phyloP scores from a whole-genome alignment of 2,888 invertebrate genomes.

The Eupithecia inturbata region DNA sequence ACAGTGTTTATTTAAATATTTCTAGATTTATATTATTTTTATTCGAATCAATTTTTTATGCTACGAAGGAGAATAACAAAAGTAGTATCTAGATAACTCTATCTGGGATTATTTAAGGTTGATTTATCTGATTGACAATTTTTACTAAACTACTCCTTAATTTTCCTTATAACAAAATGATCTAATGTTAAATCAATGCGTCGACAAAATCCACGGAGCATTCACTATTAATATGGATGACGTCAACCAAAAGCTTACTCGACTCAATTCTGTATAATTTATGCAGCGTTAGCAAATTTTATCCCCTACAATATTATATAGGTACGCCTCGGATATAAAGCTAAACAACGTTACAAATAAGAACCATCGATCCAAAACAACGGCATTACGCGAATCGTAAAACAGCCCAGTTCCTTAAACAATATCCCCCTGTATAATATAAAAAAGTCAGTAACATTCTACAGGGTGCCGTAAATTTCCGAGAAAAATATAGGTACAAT shows the following conservation, averaged over 20 bases:
- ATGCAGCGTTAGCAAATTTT: slow-evolving; percentile 1
- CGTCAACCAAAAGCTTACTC: neutral
- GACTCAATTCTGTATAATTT: neutral
- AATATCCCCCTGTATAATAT: slow-evolving; percentile 28
- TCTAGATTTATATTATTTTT: no score
- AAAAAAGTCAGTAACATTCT: slow-evolving; percentile 21
- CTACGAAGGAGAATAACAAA: neutral
- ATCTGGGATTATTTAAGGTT: neutral
- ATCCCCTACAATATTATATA: neutral
- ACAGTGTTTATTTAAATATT: neutral
- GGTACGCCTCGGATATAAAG: slow-evolving; percentile 6
- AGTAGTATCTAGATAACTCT: neutral
- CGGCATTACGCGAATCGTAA: slow-evolving; percentile 7
- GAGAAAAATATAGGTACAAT: slow-evolving; percentile 24
- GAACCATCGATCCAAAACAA: slow-evolving; percentile 9
- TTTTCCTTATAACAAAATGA: neutral
- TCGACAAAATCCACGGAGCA: neutral
- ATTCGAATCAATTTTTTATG: neutral
- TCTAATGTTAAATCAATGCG: neutral
- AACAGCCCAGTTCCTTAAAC: slow-evolving; percentile 26
- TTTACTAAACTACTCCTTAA: neutral
- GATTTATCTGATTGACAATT: neutral
- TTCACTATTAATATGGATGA: neutral
- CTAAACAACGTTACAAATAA: slow-evolving; percentile 1
- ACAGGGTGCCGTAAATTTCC: slow-evolving; percentile 29